Base-by-base conservation (phyloP, 2,888 invertebrate genomes). In the Ochropleura leucogaster region DNA sequence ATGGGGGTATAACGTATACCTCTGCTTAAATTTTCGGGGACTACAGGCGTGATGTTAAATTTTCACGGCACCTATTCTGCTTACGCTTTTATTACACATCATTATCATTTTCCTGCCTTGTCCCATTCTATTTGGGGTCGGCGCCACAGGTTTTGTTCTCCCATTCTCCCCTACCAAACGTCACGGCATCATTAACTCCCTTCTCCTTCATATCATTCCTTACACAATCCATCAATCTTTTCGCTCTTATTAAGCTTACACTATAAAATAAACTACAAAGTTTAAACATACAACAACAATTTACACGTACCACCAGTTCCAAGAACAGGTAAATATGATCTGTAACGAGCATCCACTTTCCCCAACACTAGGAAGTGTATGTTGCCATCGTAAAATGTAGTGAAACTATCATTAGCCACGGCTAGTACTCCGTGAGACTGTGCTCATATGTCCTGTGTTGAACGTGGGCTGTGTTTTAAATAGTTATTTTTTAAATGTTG, bases 311-410 rank as follows among this genome's bases (percentile, higher is more conserved):
- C n/a, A 3, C n/a, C 5, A 68, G 62, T 64, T 49, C 59, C n/a
- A 46, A 69, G 69, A 70, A 68, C 67, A 49, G 60, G 80, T 83
- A 80, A 83, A 72, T 80, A 84, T 82, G 75, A 84, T 82, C 84
- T 82, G 81, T 71, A 79, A 74, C 66, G 68, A 68, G 44, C 51
- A 67, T 83, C 64, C 65, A 80, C 82, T 82, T 82, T 82, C 82
- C 57, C 79, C 44, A 6, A 44, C 80, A 82, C 67, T 67, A 82
- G 82, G 82, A 82, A 82, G 75, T 71, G n/a, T 77, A 44, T 62
- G 62, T 62, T 44, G 40, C 57, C 51, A n/a, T 20, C 30, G 82
- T 72, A 84, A 82, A 82, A 82, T 80, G 82, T 62, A 64, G 82
- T 44, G 82, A 82, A 82, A 82, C 68, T 49, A 18, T 71, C 73